phyloP scores from a whole-genome alignment of 2,888 invertebrate species.

The Tupiocoris notatus region DNA sequence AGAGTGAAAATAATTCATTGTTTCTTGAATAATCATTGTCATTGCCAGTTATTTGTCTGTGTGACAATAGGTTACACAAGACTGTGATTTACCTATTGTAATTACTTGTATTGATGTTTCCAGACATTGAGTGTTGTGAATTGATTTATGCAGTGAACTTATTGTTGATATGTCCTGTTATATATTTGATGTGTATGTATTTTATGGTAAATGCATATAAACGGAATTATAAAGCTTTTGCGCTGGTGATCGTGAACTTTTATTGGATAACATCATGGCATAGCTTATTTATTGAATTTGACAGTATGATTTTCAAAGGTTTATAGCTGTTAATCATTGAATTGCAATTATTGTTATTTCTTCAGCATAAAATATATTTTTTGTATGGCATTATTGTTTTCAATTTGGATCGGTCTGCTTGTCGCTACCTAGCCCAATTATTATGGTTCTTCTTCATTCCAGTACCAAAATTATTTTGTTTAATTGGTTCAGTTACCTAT shows the following conservation, averaged over 20 bases:
- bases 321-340: conserved; percentile 35
- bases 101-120: conserved; percentile 39
- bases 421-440: too few relatives aligned
- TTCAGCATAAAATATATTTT: conserved; percentile 33
- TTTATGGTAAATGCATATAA: conserved; percentile 38
- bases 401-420: neutral
- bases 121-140: conserved; percentile 40
- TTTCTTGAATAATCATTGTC: conserved; percentile 15
- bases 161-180: conserved; percentile 40
- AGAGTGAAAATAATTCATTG: neutral
- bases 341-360: conserved; percentile 30
- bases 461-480: too few relatives aligned
- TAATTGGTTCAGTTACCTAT: too few relatives aligned
- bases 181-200: conserved; percentile 42
- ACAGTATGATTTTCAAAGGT: conserved; percentile 38
- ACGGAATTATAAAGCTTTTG: conserved; percentile 15
- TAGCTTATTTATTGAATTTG: conserved; percentile 27
- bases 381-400: conserved; percentile 15
- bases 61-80: conserved; percentile 40
- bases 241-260: conserved; percentile 21
- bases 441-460: neutral
- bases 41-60: conserved; percentile 29
- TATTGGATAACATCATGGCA: conserved; percentile 32
- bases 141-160: conserved; percentile 37
- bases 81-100: conserved; percentile 42